Evolutionary conservation across 2,888 invertebrate species (phyloP).

Genomic region (Xestia sexstrigata): DNA sequence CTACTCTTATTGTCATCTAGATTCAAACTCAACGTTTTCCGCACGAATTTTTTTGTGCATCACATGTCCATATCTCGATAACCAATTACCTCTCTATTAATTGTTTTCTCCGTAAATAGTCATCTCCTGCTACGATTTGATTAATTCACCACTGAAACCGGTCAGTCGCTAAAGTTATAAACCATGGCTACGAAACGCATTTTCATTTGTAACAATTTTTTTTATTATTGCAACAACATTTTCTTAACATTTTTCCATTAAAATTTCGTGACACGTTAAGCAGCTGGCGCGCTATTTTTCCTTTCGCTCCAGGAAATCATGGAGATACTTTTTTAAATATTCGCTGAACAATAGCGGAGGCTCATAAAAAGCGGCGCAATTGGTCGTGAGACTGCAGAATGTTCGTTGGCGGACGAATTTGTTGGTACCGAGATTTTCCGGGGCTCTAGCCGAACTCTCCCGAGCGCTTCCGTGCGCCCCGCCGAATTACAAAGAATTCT

Average conservation of each 20-base stretch:
- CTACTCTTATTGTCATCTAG: too few relatives aligned
- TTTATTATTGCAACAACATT: conserved; percentile 14
- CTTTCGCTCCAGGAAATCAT: conserved; percentile 58
- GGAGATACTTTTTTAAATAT: conserved; percentile 72
- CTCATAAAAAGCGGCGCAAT: conserved; percentile 76
- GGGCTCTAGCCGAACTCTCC: conserved; percentile 66
- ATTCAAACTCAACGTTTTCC: too few relatives aligned
- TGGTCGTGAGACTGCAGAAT: conserved; percentile 75
- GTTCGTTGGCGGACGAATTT: conserved; percentile 74
- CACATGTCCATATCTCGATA: too few relatives aligned
- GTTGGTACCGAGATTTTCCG: conserved; percentile 74
- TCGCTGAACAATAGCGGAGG: conserved; percentile 71
- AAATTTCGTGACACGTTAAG: conserved; percentile 47
- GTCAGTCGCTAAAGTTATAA: not conserved
- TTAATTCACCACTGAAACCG: not conserved
- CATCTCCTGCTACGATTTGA: not conserved
- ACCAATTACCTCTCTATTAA: not conserved
- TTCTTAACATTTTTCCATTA: conserved; percentile 35
- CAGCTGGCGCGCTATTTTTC: conserved; percentile 56
- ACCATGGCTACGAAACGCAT: not conserved
- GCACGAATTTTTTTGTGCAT: too few relatives aligned
- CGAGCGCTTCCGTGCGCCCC: conserved; percentile 58
- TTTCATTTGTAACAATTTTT: conserved; percentile 11
- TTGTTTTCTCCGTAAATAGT: not conserved
- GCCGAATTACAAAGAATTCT: conserved; percentile 74